These are phyloP conservation scores for Scaptomyza parva DNA, from an alignment of 2,888 invertebrate genomes.

Conservation along the genomic window DNA sequence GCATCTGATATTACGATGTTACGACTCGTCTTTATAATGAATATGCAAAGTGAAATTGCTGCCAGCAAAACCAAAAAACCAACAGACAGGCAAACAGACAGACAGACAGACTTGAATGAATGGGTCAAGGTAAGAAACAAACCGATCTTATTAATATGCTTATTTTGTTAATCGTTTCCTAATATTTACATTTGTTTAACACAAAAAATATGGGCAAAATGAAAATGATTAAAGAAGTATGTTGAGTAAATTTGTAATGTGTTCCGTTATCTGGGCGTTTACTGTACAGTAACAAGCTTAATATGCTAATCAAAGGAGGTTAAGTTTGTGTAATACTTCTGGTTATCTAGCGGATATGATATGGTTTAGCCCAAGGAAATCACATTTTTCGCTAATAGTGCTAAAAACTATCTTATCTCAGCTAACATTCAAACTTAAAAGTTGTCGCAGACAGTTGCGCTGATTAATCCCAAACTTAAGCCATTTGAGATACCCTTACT, in stretches of 20 bases:
- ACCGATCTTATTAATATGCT: constrained; percentile 13
- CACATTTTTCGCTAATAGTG: not conserved
- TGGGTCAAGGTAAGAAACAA: not conserved
- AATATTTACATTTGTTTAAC: not conserved
- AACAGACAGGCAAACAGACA: too few relatives aligned
- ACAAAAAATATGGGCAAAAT: too few relatives aligned
- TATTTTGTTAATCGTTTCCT: not conserved
- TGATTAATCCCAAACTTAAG: constrained; percentile 51
- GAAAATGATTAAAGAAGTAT: too few relatives aligned
- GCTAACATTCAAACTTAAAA: constrained; percentile 28
- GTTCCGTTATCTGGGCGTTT: not conserved
- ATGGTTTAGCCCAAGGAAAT: not conserved
- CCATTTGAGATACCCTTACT: too few relatives aligned
- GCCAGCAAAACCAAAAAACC: constrained; percentile 4
- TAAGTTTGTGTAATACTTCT: too few relatives aligned
- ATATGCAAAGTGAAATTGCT: constrained; percentile 34
- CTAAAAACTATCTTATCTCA: not conserved
- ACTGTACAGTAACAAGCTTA: not conserved
- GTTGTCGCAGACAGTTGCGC: constrained; percentile 14
- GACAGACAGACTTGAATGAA: not conserved
- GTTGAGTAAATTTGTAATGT: too few relatives aligned
- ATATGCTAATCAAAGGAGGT: too few relatives aligned
- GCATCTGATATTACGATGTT: constrained; percentile 37
- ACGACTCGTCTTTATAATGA: constrained; percentile 18
- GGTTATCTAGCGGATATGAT: too few relatives aligned